phyloP scores from a whole-genome alignment of 2,113 vertebrate genomes.

The Mormyrus lacerda region DNA sequence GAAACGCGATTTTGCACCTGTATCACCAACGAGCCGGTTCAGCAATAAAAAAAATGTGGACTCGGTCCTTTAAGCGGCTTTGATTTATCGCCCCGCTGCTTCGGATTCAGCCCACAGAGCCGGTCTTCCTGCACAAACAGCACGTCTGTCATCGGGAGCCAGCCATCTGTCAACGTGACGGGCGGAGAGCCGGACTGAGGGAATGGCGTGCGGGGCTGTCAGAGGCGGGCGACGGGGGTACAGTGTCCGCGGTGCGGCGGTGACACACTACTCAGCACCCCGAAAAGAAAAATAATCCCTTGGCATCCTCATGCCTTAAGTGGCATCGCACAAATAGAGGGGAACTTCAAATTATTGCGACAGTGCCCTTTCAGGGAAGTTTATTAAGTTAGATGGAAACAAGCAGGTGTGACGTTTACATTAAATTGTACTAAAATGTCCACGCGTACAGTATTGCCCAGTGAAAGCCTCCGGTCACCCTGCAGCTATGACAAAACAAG shows the following conservation, averaged over 20 bases:
- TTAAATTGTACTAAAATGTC: not conserved
- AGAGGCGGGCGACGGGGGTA: not conserved
- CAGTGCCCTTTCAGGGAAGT: not conserved
- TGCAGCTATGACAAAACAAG: not conserved
- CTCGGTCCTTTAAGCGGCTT: slow-evolving; percentile 7
- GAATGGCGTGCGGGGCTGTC: not conserved
- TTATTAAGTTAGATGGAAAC: not conserved
- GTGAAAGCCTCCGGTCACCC: not conserved
- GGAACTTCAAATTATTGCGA: not conserved
- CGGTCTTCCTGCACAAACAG: not conserved
- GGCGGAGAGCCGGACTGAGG: not conserved
- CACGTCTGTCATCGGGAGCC: slow-evolving; percentile 5
- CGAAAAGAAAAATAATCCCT: not conserved
- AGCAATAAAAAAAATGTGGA: not conserved
- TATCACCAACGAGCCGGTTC: not conserved
- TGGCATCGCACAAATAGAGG: not conserved
- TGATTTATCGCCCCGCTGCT: slow-evolving; percentile 10
- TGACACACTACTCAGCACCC: not conserved
- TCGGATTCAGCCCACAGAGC: not conserved
- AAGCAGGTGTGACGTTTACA: not conserved
- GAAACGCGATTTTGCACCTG: slow-evolving; percentile 1
- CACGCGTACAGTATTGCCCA: not conserved
- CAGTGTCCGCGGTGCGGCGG: not conserved
- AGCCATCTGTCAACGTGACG: slow-evolving; percentile 7
- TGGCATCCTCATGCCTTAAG: not conserved